These are phyloP conservation scores for Maniola hyperantus DNA, from an alignment of 2,888 invertebrate species.

Conservation along the genomic window DNA sequence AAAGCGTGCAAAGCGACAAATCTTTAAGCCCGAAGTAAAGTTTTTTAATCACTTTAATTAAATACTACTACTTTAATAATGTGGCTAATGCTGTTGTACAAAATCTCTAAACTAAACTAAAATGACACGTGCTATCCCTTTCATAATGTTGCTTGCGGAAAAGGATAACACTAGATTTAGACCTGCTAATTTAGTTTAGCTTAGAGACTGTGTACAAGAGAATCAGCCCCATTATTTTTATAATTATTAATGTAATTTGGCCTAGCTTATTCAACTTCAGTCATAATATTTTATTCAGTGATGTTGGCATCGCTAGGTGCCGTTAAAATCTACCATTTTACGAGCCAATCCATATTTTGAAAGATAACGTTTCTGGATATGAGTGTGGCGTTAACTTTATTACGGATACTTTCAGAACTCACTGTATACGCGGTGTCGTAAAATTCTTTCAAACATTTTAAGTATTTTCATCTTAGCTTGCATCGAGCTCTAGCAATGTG, in stretches of 20 bases:
- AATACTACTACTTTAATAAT: too few species aligned
- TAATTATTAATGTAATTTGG: background rate
- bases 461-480: constrained; percentile 18
- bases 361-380: constrained; percentile 38
- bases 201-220: too few species aligned
- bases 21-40: too few species aligned
- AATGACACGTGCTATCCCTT: too few species aligned
- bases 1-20: too few species aligned
- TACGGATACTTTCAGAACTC: constrained; percentile 31
- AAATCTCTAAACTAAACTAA: too few species aligned
- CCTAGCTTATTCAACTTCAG: background rate
- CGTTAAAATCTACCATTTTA: constrained; percentile 43
- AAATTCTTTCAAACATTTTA: constrained; percentile 24
- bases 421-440: constrained; percentile 24
- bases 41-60: too few species aligned
- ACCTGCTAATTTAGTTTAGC: too few species aligned
- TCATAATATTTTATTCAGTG: constrained; percentile 23
- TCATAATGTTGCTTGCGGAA: too few species aligned
- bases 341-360: constrained; percentile 44
- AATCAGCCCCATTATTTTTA: too few species aligned
- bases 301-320: constrained; percentile 27
- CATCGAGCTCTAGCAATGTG: constrained; percentile 4
- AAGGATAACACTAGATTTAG: too few species aligned
- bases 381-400: constrained; percentile 41
- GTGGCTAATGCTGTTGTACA: too few species aligned